These are phyloP conservation scores for Oscheius onirici DNA, from an alignment of 2,888 invertebrate genomes.

Conservation along the genomic window DNA sequence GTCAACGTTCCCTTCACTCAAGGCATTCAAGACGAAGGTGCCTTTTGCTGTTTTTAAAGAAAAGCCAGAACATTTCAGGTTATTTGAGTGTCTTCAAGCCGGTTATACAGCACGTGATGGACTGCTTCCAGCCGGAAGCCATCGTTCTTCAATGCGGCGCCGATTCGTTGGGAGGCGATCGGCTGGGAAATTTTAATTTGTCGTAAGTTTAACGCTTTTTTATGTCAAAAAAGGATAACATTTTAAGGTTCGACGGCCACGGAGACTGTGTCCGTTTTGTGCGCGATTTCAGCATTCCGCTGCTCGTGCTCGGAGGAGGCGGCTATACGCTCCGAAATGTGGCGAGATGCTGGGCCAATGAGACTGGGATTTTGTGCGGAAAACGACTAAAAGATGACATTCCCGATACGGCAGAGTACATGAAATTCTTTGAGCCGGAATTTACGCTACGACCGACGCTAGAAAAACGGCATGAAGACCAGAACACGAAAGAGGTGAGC, in stretches of 20 bases:
- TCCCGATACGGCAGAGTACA: conserved; percentile 82
- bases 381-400: conserved; percentile 92
- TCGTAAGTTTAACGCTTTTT: conserved; percentile 16
- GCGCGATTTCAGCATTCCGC: conserved; percentile 88
- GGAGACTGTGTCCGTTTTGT: conserved; percentile 94
- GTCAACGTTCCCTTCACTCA: conserved; percentile 97
- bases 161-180: conserved; percentile 93
- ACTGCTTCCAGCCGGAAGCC: conserved; percentile 91
- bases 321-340: conserved; percentile 97
- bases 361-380: conserved; percentile 91
- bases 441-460: conserved; percentile 94
- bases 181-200: conserved; percentile 93
- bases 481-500: conserved; percentile 83
- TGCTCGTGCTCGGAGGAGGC: conserved; percentile 86
- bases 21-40: conserved; percentile 87
- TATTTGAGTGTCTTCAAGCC: conserved; percentile 83
- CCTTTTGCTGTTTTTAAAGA: conserved; percentile 37
- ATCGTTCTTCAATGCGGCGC: conserved; percentile 96
- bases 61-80: conserved; percentile 75
- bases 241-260: conserved; percentile 66
- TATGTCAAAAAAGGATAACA: neutral
- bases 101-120: conserved; percentile 87
- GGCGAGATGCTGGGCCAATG: conserved; percentile 98
- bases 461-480: conserved; percentile 85
- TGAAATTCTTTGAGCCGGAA: conserved; percentile 96